Percentiles rank a stretch among this genome's conserved stretches.
phyloP scores from a whole-genome alignment of 2,113 vertebrate species.

The Ameiurus melas region DNA sequence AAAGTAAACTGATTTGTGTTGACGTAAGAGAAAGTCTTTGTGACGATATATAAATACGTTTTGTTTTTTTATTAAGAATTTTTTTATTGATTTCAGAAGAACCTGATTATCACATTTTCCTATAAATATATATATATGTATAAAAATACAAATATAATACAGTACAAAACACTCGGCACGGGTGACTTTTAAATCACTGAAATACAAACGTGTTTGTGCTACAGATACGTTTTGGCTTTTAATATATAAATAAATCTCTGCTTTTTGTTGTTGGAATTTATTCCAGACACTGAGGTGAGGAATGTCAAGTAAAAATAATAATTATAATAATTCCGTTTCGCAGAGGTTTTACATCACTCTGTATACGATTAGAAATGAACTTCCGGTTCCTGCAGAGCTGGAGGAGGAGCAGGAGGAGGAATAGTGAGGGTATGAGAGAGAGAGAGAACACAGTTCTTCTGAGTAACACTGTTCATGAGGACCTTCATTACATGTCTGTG shows the following conservation, averaged over 20 bases:
- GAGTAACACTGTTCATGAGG: not conserved
- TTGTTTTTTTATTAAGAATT: not conserved
- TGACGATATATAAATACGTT: too few species aligned
- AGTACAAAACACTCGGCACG: not conserved
- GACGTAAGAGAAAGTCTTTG: not conserved
- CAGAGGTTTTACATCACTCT: not conserved
- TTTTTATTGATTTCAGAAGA: not conserved
- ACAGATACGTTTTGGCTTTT: not conserved
- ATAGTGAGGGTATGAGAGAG: too few species aligned
- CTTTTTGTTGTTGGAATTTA: not conserved
- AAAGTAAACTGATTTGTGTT: not conserved
- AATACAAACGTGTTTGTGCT: not conserved
- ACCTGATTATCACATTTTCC: not conserved
- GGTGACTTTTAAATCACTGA: too few species aligned
- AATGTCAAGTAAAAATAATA: not conserved
- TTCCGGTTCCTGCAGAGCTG: not conserved
- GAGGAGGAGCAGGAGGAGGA: not conserved
- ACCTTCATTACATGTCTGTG: not conserved
- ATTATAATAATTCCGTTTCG: too few species aligned
- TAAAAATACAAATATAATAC: not conserved
- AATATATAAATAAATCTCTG: not conserved
- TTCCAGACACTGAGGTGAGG: not conserved
- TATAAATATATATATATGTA: not conserved
- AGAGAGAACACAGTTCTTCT: not conserved
- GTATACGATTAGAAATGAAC: not conserved